A percentile compares a stretch with the other conserved stretches of the same genome.
These are phyloP conservation scores for Bursaphelenchus mucronatus DNA, from an alignment of 1,140 invertebrate genomes.

Conservation along the genomic window DNA sequence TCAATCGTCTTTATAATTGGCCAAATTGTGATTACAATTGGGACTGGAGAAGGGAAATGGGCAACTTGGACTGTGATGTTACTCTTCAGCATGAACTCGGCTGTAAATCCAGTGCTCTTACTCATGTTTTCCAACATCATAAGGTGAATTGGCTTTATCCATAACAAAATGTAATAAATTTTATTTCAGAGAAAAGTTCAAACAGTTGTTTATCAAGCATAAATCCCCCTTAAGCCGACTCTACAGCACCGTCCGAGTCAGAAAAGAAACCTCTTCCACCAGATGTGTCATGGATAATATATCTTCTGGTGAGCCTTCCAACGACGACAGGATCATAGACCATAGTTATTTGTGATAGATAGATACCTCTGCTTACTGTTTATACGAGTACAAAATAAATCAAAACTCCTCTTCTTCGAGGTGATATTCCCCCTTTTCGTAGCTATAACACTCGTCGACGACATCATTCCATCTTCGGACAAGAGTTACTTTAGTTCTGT, in stretches of 20 bases:
- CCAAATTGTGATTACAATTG: conserved; percentile 47
- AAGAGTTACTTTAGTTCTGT: not conserved
- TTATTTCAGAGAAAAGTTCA: conserved; percentile 16
- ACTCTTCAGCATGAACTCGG: conserved; percentile 49
- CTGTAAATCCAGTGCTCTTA: conserved; percentile 51
- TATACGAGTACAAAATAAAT: conserved; percentile 2
- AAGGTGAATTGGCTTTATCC: conserved; percentile 24
- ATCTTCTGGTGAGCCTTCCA: not conserved
- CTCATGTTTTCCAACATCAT: conserved; percentile 46
- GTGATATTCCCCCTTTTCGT: conserved; percentile 15
- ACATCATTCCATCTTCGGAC: conserved; percentile 16
- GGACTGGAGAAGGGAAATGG: conserved; percentile 55
- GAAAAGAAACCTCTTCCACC: not conserved
- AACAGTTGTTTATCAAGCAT: not conserved
- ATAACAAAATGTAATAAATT: not conserved
- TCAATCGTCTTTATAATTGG: conserved; percentile 52
- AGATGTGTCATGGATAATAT: not conserved
- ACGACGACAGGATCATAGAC: not conserved
- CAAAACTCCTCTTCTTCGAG: conserved; percentile 13
- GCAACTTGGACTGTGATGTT: conserved; percentile 51
- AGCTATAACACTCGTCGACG: conserved; percentile 13
- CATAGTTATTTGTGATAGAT: not conserved
- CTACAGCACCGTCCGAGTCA: not conserved
- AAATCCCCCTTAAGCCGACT: not conserved
- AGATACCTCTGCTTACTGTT: not conserved